These are phyloP conservation scores for Phycodurus eques DNA, from an alignment of 2,113 vertebrate species.

Conservation along the genomic window DNA sequence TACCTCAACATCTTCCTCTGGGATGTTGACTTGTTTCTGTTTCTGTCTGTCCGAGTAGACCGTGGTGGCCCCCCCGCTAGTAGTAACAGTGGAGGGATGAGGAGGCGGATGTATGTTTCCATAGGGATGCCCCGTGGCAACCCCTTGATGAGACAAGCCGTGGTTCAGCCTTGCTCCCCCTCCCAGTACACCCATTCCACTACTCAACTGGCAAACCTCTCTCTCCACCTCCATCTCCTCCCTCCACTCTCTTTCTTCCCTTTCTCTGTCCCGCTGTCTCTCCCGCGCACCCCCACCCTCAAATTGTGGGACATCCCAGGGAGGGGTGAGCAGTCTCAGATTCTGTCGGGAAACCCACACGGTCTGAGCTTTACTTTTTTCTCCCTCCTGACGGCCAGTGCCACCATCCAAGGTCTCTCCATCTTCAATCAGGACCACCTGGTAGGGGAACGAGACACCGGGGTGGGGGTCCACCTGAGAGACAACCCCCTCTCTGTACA, in stretches of 20 bases:
- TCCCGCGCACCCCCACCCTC: slow-evolving; percentile 65
- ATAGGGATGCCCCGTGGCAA: slow-evolving; percentile 48
- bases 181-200: slow-evolving; percentile 72
- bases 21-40: slow-evolving; percentile 63
- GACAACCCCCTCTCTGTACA: slow-evolving; percentile 81
- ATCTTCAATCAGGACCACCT: slow-evolving; percentile 70
- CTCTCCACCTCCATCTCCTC: slow-evolving; percentile 76
- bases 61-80: slow-evolving; percentile 28
- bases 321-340: slow-evolving; percentile 80
- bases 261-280: slow-evolving; percentile 67
- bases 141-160: slow-evolving; percentile 52
- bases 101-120: slow-evolving; percentile 50
- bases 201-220: slow-evolving; percentile 85
- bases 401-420: slow-evolving; percentile 23
- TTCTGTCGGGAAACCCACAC: slow-evolving; percentile 83
- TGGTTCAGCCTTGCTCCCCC: slow-evolving; percentile 43
- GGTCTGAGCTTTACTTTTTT: slow-evolving; percentile 59
- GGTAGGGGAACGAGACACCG: slow-evolving; percentile 81
- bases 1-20: slow-evolving; percentile 75
- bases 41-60: slow-evolving; percentile 40
- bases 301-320: slow-evolving; percentile 76
- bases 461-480: slow-evolving; percentile 80
- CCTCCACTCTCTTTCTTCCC: slow-evolving; percentile 71
- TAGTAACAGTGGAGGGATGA: slow-evolving; percentile 43
- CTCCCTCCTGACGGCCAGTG: slow-evolving; percentile 41